Base-by-base conservation (phyloP, 2,888 invertebrate species). In the Hyalella azteca region DNA sequence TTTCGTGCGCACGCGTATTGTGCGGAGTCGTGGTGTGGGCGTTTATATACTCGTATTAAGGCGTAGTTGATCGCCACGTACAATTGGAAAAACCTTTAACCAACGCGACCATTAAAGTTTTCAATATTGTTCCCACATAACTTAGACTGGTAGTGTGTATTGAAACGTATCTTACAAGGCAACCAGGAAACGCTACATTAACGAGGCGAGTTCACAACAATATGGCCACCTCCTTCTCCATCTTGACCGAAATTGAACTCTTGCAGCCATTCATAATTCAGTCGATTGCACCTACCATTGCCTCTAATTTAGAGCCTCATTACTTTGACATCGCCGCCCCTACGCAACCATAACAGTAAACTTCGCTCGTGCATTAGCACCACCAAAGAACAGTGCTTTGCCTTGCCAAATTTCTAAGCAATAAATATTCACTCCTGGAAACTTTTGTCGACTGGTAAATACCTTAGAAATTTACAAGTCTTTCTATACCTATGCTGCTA, bases 391-490 rank as follows among this genome's bases (percentile, higher is more conserved):
- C 36, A 7, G 11, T 19, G 66, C 66, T 36, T 19, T 36, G 66
- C 36, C 36, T 5, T 36, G 13, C 36, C 15, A 19, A 66, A 66
- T 66, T 66, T 36, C 66, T 66, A 9, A 19, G 11, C 11, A 54
- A 66, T 66, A 66, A 66, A 66, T 66, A 66, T 66, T 66, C 19
- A 66, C 66, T 36, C 36, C 66, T 66, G 66, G 66, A 3, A 36
- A 66, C 66, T 66, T 7, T 36, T 36, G 66, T 66, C 66, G 39
- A 66, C 66, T n/a, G 66, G 29, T 36, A 66, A 66, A 66, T 66
- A 66, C 66, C 36, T 66, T n/a, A 15, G 45, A 45, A 45, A 45
- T 11, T 45, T n/a, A n/a, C n/a, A n/a, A n/a, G n/a, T n/a, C n/a
- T n/a, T n/a, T n/a, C n/a, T n/a, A n/a, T n/a, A n/a, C n/a, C n/a